Percentiles rank a stretch among this genome's conserved stretches.
Evolutionary conservation across 2,113 vertebrate species (phyloP).

Genomic region (Chloropsis cyanopogon): DNA sequence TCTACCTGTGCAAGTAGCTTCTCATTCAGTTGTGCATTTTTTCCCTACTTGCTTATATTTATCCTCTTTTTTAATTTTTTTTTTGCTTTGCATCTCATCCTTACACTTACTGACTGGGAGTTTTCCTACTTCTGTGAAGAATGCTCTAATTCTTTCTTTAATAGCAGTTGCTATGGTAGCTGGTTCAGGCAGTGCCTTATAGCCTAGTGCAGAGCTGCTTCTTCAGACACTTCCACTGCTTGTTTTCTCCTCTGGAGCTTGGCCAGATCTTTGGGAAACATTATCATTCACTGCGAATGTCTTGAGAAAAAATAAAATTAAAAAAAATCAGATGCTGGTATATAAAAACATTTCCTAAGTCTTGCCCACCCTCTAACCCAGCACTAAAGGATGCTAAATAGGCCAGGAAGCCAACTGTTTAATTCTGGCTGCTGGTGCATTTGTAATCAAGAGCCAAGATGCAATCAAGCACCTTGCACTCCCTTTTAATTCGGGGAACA

Average conservation of each 20-base stretch:
- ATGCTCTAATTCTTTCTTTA: conserved; percentile 46
- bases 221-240: not conserved
- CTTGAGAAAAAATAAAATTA: not conserved
- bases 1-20: not conserved
- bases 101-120: not conserved
- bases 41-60: not conserved
- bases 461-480: conserved; percentile 40
- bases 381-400: conserved; percentile 2
- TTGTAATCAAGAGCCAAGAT: conserved; percentile 47
- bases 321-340: not conserved
- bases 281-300: not conserved
- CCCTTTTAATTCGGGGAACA: not conserved
- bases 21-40: not conserved
- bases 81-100: not conserved
- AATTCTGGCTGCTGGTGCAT: conserved; percentile 38
- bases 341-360: not conserved
- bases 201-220: not conserved
- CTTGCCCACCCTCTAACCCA: not conserved
- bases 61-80: not conserved
- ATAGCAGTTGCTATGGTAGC: conserved; percentile 60
- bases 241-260: not conserved
- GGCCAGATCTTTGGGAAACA: not conserved
- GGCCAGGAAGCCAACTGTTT: conserved; percentile 12
- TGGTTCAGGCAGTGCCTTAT: conserved; percentile 28
- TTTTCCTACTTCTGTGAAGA: conserved; percentile 7